phyloP scores from a whole-genome alignment of 2,797 vertebrate species.

The Zalophus californianus region DNA sequence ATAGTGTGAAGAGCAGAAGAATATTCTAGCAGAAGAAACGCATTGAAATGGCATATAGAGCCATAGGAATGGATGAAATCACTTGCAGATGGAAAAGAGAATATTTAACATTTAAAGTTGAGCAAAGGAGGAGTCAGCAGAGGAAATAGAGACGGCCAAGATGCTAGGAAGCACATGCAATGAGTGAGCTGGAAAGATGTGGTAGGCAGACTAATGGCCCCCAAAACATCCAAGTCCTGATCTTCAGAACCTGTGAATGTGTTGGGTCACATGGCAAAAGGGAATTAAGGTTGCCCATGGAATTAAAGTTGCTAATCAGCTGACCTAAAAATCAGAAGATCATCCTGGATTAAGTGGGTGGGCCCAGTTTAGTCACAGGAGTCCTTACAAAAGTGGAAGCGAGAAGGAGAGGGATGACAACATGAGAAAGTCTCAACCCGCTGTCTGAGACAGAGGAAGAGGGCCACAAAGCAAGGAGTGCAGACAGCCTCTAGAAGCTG shows the following conservation, averaged over 20 bases:
- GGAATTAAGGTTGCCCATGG: background rate
- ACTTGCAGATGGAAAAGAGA: background rate
- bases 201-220: background rate
- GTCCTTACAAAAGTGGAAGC: background rate
- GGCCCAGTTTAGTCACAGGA: too few relatives aligned
- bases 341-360: background rate
- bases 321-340: background rate
- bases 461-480: background rate
- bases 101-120: background rate
- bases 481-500: background rate
- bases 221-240: background rate
- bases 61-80: background rate
- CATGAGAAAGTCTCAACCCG: background rate
- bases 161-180: background rate
- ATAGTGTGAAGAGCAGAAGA: background rate
- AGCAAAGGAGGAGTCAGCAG: background rate
- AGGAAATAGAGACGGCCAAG: background rate
- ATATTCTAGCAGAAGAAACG: background rate
- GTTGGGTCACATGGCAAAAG: background rate
- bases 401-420: background rate
- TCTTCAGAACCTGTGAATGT: background rate
- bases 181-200: background rate
- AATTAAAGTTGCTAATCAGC: background rate
- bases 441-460: background rate
- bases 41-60: background rate